Base-by-base conservation (phyloP, 2,113 vertebrate species). In the Apteryx mantelli region DNA sequence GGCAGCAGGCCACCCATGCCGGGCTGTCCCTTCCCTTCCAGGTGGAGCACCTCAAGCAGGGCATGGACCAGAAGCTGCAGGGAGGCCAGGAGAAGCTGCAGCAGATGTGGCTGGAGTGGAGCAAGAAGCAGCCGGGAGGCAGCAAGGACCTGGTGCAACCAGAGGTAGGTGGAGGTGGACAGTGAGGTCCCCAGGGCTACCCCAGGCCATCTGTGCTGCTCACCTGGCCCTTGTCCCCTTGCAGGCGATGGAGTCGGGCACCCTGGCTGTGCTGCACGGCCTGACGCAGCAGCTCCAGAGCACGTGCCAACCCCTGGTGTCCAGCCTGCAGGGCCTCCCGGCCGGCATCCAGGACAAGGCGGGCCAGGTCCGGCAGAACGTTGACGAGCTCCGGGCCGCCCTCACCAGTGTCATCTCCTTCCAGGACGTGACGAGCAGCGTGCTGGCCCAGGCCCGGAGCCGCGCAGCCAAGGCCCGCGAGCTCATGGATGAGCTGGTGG, bases 241-340 rank as follows among this genome's bases (percentile, higher is more conserved):
- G 0, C 96, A 98, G 98, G 36, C 56, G 0, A 74, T 97, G 80
- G 97, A 97, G 73, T 89, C 87, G 22, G 84, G 79, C 11, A 70
- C 94, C 0, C n/a, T 98, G 86, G 95, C 95, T 73, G 98, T 99
- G 98, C 97, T 98, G 38, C 98, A 97, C 24, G 96, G 97, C 13
- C 68, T 99, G 74, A 98, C 97, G 1, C 97, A 97, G 80, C 99
- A 99, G 96, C 95, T 99, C 30, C 98, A 96, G 64, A 95, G 95
- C 4, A 98, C 98, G 1, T 98, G 98, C 96, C 97, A 97, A 66
- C 98, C 95, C 8, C 91, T 99, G 90, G 96, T 99, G 80, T 98
- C 98, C 66, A 98, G 98, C 32, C 98, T 98, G 55, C 98, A 99
- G 87, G 99, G 99, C 11, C 98, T 99, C n/a, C 99, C 99, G 1